These are phyloP conservation scores for Dallia pectoralis DNA, from an alignment of 2,797 vertebrate genomes.

Conservation along the genomic window DNA sequence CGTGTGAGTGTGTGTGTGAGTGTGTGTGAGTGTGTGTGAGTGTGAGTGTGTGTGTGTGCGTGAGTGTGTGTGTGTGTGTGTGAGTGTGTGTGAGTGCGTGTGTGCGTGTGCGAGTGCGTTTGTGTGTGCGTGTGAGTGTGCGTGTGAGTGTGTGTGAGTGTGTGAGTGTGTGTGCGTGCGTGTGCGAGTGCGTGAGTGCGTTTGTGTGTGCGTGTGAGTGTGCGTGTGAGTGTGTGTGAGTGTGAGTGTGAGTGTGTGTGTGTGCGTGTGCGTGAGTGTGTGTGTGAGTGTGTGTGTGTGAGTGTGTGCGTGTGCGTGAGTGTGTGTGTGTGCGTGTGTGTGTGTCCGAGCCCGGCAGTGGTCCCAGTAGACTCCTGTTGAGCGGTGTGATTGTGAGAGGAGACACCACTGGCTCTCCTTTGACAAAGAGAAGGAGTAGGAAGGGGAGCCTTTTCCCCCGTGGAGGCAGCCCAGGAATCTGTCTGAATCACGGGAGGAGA, in stretches of 20 bases:
- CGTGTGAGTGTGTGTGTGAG: neutral
- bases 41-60: neutral
- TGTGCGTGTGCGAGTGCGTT: conserved; percentile 3
- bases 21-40: neutral
- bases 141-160: conserved; percentile 2
- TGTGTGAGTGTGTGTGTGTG: neutral
- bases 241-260: neutral
- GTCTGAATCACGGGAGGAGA: conserved; percentile 8
- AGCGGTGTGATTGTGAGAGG: neutral
- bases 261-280: neutral
- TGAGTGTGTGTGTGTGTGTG: conserved; percentile 1
- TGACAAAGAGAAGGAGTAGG: neutral
- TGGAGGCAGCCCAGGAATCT: neutral
- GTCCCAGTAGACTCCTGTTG: neutral
- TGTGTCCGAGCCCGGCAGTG: conserved; percentile 5
- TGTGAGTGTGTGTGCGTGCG: neutral
- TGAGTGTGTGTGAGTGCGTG: neutral
- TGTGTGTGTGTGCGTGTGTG: conserved; percentile 1
- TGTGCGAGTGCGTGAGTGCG: neutral
- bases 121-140: too few species aligned
- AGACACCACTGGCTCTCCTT: neutral
- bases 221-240: neutral
- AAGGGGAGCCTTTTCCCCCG: neutral
- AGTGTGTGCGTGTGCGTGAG: too few species aligned
- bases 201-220: too few species aligned